A percentile compares a stretch with the other conserved stretches of the same genome.
Conservation (phyloP, 2,113 vertebrate species). For the Cebus imitator region DNA sequence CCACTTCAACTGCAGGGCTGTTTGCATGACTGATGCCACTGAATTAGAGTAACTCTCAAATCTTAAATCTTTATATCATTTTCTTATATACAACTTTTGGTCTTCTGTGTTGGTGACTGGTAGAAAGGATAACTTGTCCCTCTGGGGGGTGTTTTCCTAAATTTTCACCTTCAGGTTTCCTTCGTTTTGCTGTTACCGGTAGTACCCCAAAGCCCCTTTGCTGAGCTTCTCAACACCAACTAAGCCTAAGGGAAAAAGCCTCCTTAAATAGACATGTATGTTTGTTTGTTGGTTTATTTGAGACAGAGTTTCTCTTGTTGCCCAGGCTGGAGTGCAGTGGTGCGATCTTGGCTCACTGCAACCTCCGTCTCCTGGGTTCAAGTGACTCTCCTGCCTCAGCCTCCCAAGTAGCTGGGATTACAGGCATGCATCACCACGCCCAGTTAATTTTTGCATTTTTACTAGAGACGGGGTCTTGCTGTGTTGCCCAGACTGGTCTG, state of each 20-base stretch:
- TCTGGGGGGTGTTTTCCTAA: background rate
- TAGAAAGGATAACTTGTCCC: background rate
- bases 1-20: background rate
- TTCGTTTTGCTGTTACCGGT: background rate
- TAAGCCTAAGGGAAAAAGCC: background rate
- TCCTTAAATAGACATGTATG: background rate
- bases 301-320: too few relatives aligned
- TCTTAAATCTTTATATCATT: background rate
- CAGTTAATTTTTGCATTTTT: too few relatives aligned
- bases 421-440: too few relatives aligned
- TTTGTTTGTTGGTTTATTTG: too few relatives aligned
- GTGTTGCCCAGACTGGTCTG: too few relatives aligned
- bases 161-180: background rate
- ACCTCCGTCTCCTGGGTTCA: too few relatives aligned
- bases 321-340: too few relatives aligned
- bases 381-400: too few relatives aligned
- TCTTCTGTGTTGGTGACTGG: background rate
- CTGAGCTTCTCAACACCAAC: background rate
- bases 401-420: too few relatives aligned
- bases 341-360: too few relatives aligned
- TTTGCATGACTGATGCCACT: background rate
- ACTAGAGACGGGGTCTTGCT: too few relatives aligned
- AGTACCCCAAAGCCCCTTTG: background rate
- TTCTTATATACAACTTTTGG: background rate
- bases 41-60: background rate